These are phyloP conservation scores for Lochmaea capreae DNA, from an alignment of 2,888 invertebrate genomes.

Conservation along the genomic window DNA sequence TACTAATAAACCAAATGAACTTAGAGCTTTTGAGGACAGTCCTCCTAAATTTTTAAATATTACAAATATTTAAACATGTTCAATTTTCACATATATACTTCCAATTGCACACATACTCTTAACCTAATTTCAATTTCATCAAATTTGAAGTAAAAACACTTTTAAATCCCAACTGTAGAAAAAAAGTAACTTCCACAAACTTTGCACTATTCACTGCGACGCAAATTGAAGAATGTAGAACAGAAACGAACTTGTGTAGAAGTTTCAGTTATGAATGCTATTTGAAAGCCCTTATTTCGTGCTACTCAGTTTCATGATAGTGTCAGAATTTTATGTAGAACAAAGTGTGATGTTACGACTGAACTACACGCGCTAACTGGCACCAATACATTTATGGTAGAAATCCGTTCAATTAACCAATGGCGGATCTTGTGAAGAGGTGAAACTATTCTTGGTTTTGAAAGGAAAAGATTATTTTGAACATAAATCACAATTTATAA, in stretches of 20 bases:
- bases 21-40: too few species aligned
- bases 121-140: too few species aligned
- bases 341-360: constrained; percentile 56
- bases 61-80: too few species aligned
- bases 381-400: constrained; percentile 46
- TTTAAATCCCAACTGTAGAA: background rate
- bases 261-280: constrained; percentile 20
- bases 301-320: constrained; percentile 49
- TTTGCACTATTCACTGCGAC: constrained; percentile 19
- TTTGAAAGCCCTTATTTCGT: constrained; percentile 44
- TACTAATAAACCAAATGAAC: too few species aligned
- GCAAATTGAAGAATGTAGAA: background rate
- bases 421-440: constrained; percentile 12
- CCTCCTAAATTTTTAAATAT: too few species aligned
- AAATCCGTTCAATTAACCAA: constrained; percentile 8
- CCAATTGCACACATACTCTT: too few species aligned
- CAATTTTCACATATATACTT: too few species aligned
- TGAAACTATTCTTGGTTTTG: background rate
- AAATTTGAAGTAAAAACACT: background rate
- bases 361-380: constrained; percentile 56
- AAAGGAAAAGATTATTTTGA: too few species aligned
- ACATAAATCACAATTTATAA: background rate
- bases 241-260: background rate
- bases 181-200: background rate
- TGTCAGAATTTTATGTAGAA: constrained; percentile 51